These are phyloP conservation scores for Cheilosia vernalis DNA, from an alignment of 2,888 invertebrate species.

Conservation along the genomic window DNA sequence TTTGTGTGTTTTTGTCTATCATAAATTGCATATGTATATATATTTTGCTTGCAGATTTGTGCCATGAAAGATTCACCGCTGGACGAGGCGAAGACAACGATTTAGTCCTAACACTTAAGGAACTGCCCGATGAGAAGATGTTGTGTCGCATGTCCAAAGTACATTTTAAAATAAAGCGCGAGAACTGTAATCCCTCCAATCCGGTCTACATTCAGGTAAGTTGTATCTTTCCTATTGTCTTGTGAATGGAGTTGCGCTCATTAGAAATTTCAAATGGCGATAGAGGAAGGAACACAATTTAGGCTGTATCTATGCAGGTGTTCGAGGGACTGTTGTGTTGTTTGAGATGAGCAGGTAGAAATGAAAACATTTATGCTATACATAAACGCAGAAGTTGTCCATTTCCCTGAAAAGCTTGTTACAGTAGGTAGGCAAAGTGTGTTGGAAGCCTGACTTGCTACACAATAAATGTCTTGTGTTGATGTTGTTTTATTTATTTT, in stretches of 20 bases:
- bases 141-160: constrained; percentile 84
- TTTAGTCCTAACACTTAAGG: constrained; percentile 80
- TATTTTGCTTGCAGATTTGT: constrained; percentile 81
- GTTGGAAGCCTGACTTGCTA: background rate
- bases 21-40: background rate
- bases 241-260: background rate
- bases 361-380: background rate
- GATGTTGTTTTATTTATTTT: too few species aligned
- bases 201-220: constrained; percentile 82
- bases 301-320: constrained; percentile 28
- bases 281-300: background rate
- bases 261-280: constrained; percentile 8
- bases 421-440: background rate
- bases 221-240: constrained; percentile 4
- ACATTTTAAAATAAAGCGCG: constrained; percentile 84
- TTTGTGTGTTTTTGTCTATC: background rate
- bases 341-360: constrained; percentile 16
- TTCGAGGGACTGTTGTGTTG: constrained; percentile 1
- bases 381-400: too few species aligned
- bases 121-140: constrained; percentile 80
- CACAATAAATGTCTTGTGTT: too few species aligned
- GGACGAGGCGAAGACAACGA: constrained; percentile 84
- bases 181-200: constrained; percentile 80
- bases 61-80: constrained; percentile 82
- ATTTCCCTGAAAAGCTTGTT: background rate